Conservation (phyloP, 1,140 invertebrate genomes). For the Akabosia matsudoensis region DNA sequence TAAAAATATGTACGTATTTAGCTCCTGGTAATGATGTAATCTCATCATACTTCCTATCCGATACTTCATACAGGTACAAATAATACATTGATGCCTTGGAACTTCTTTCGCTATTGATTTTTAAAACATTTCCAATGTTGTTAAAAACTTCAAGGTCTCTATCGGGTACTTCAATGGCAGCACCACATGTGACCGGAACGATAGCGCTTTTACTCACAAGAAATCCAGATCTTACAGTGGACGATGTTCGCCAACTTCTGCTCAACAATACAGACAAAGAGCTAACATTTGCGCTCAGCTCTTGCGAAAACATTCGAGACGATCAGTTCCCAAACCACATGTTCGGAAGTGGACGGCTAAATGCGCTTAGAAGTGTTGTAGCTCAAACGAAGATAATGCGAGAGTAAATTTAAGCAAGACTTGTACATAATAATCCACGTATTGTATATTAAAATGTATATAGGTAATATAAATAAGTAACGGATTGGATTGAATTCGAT, state of each 20-base stretch:
- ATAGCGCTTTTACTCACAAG: slow-evolving; percentile 10
- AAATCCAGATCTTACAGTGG: slow-evolving; percentile 22
- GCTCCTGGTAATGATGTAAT: too few species aligned
- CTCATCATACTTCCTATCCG: too few species aligned
- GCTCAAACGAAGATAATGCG: not conserved
- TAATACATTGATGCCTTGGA: too few species aligned
- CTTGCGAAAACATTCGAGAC: slow-evolving; percentile 17
- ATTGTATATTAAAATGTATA: not conserved
- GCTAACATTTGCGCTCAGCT: not conserved
- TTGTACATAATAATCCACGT: not conserved
- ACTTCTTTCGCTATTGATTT: too few species aligned
- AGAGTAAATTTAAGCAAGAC: not conserved
- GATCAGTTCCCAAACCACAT: slow-evolving; percentile 26
- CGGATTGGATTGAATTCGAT: not conserved
- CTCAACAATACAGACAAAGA: not conserved
- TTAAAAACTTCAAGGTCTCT: not conserved
- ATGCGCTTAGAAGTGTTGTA: slow-evolving; percentile 8
- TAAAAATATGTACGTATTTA: too few species aligned
- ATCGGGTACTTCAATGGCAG: slow-evolving; percentile 28
- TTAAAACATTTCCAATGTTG: not conserved
- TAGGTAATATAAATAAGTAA: not conserved
- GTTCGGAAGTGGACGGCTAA: slow-evolving; percentile 17
- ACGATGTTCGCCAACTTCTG: slow-evolving; percentile 2
- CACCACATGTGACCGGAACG: slow-evolving; percentile 26
- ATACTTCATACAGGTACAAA: too few species aligned